Conservation (phyloP, 2,113 vertebrate genomes). For the Phoxinus phoxinus region DNA sequence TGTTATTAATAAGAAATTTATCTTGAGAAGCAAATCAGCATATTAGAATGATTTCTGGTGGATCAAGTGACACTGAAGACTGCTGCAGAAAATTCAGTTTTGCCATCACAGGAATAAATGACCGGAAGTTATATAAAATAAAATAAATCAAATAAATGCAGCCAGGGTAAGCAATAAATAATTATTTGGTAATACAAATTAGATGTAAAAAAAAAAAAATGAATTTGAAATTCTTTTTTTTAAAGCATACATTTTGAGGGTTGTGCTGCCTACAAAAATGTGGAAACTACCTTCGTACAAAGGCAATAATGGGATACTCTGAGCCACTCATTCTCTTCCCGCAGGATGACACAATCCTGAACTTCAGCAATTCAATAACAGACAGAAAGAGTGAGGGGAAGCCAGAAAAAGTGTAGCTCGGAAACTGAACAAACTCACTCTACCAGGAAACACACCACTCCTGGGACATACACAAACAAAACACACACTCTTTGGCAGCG, state of each 20-base stretch:
- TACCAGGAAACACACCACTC: conserved; percentile 34
- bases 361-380: neutral
- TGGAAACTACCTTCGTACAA: neutral
- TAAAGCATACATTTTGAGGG: neutral
- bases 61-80: neutral
- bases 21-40: too few relatives aligned
- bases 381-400: neutral
- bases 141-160: neutral
- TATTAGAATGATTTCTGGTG: neutral
- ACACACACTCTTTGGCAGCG: neutral
- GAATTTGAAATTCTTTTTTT: neutral
- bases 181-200: neutral
- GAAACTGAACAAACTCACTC: conserved; percentile 34
- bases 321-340: neutral
- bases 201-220: neutral
- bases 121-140: too few relatives aligned
- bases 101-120: neutral
- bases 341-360: neutral
- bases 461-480: conserved; percentile 30
- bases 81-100: neutral
- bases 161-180: neutral
- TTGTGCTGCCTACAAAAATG: neutral
- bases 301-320: neutral
- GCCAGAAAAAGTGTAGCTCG: conserved; percentile 5
- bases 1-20: neutral